Evolutionary conservation across 2,888 invertebrate genomes (phyloP).

Genomic region (Drosophila tripunctata): DNA sequence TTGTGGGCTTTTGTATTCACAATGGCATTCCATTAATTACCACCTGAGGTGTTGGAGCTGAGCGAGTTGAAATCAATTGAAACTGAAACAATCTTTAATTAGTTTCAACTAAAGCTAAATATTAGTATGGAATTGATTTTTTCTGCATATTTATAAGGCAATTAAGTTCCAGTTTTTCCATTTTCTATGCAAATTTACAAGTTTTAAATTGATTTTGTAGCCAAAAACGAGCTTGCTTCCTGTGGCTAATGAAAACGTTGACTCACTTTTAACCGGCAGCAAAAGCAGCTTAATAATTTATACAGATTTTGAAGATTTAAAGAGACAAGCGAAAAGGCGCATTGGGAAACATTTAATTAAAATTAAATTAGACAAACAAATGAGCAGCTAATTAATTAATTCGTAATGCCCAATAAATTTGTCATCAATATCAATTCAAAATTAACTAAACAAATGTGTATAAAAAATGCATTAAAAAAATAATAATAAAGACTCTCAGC

Average conservation of each 20-base stretch:
- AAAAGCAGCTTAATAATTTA: conserved; percentile 27
- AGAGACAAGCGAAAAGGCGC: background rate
- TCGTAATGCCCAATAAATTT: conserved; percentile 68
- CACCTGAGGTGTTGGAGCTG: conserved; percentile 26
- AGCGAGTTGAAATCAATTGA: conserved; percentile 8
- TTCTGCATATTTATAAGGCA: conserved; percentile 5
- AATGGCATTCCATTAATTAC: conserved; percentile 42
- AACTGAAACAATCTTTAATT: conserved; percentile 14
- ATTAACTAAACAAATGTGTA: conserved; percentile 23
- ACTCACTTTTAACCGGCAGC: conserved; percentile 13
- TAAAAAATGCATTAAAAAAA: conserved; percentile 32
- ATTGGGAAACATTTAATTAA: conserved; percentile 55
- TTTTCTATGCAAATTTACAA: conserved; percentile 48
- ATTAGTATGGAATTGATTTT: background rate
- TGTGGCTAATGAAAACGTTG: conserved; percentile 3
- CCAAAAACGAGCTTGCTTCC: conserved; percentile 24
- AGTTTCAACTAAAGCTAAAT: conserved; percentile 7
- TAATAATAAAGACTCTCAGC: too few species aligned
- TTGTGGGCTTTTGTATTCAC: conserved; percentile 17
- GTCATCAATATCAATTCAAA: conserved; percentile 66
- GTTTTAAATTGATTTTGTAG: conserved; percentile 35
- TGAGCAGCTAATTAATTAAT: conserved; percentile 66
- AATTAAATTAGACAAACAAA: conserved; percentile 63
- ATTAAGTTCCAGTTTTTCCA: conserved; percentile 27
- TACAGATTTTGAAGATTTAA: conserved; percentile 22